Evolutionary conservation across 2,113 vertebrate genomes (phyloP), one percentile per base, ranked within the genome.

Genomic region (Nanger granti): DNA sequence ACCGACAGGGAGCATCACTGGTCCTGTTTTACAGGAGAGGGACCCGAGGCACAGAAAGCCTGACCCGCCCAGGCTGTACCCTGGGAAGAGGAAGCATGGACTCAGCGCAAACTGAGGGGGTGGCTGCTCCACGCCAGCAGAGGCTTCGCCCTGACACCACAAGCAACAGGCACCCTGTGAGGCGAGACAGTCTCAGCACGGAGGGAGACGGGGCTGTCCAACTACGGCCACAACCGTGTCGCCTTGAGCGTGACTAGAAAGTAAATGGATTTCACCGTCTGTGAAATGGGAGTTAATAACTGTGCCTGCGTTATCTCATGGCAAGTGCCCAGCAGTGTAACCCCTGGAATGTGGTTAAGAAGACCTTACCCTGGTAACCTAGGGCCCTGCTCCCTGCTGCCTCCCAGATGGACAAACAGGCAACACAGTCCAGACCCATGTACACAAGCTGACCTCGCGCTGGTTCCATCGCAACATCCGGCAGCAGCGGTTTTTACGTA

Each of bases 391-490:
- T 15, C 55, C 37, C 26, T 29, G 80, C 24, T 10, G 6, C 31
- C 49, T 73, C 44, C 88, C 26, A n/a, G 8, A 11, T 0, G 49
- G 80, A 41, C 7, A 31, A 80, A 41, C 29, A 22, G 0, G 37
- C 7, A 37, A 49, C 55, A 34, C 22, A 14, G 89, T 44, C 20
- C 52, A 69, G 24, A 41, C 22, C 54, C 22, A 24, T 0, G 54
- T 1, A 24, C 2, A 12, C 7, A 1, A 20, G 49, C 2, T 20
- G 22, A 52, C 9, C 26, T 18, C 29, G 13, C 54, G n/a, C 26
- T 24, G 17, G 31, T 18, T 59, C 83, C 59, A 20, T 13, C 26
- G 0, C 18, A n/a, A 73, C 44, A 60, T 24, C 12, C 34, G 28
- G n/a, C n/a, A 9, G n/a, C n/a, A 26, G 24, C 24, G 3, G 15